Evolutionary conservation across 2,797 vertebrate genomes (phyloP).

Genomic region (Sebastes diaconus): DNA sequence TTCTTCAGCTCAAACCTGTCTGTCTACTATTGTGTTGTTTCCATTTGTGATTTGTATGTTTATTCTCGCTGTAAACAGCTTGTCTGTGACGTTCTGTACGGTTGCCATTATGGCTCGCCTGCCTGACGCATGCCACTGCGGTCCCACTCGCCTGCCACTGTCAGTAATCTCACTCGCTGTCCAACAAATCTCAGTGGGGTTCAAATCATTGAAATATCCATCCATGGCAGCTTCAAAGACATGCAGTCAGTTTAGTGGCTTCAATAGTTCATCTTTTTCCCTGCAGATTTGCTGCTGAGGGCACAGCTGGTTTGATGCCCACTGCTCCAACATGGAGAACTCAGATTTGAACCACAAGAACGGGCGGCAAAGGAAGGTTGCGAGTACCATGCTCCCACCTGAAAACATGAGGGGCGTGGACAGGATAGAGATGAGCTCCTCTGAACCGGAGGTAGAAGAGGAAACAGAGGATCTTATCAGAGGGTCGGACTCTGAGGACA

Average conservation of each 20-base stretch:
- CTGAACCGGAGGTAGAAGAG: slow-evolving; percentile 75
- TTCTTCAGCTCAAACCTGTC: background rate
- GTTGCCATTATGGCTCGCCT: background rate
- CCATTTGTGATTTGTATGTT: background rate
- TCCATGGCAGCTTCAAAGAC: background rate
- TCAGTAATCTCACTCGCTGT: background rate
- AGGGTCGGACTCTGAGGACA: slow-evolving; percentile 44
- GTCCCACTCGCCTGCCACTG: background rate
- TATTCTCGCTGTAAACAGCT: background rate
- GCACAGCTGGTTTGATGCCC: slow-evolving; percentile 70
- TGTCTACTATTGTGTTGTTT: background rate
- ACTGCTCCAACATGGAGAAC: slow-evolving; percentile 73
- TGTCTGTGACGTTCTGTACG: background rate
- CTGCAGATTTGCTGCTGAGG: slow-evolving; percentile 62
- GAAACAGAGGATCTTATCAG: slow-evolving; percentile 78
- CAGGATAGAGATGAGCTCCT: slow-evolving; percentile 24
- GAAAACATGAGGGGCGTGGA: slow-evolving; percentile 39
- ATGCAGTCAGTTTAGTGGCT: background rate
- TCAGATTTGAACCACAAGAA: slow-evolving; percentile 74
- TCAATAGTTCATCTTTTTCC: background rate
- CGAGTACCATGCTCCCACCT: background rate
- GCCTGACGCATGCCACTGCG: background rate
- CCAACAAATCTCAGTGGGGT: background rate
- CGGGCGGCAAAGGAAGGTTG: slow-evolving; percentile 80
- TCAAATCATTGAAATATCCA: background rate